A percentile compares a stretch with the other conserved stretches of the same genome.
These are phyloP conservation scores for Platycnemis pennipes DNA, from an alignment of 2,888 invertebrate species.

Conservation along the genomic window DNA sequence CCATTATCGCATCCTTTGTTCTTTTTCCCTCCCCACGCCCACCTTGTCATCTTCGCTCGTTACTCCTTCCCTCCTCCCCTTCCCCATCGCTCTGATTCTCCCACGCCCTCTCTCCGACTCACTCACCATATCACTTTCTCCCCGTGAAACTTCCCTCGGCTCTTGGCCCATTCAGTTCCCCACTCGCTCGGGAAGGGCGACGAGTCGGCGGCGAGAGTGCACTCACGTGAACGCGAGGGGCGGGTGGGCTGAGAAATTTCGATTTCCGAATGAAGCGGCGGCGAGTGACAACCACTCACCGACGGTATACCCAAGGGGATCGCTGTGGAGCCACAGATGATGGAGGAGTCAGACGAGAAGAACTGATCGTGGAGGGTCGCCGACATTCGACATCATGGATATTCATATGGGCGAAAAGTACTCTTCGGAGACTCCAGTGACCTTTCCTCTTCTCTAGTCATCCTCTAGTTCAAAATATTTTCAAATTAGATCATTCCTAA, in stretches of 20 bases:
- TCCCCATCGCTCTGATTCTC: background rate
- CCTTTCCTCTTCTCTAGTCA: no score
- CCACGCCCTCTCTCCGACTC: background rate
- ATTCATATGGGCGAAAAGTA: no score
- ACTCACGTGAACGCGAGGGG: no score
- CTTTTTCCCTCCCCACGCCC: background rate
- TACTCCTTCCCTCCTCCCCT: background rate
- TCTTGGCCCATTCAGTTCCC: background rate
- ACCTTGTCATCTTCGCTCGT: background rate
- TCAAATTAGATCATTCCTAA: no score
- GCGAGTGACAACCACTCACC: no score
- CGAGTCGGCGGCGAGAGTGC: background rate
- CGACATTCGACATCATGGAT: no score
- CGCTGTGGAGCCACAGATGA: background rate
- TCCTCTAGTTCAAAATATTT: no score
- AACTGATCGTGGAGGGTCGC: background rate
- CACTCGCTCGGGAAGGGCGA: background rate
- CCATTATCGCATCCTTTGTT: slow-evolving; percentile 3
- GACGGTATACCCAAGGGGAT: no score
- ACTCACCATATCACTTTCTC: no score
- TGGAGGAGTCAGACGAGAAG: background rate
- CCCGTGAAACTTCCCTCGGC: no score
- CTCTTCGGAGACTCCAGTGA: no score
- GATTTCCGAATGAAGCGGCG: background rate
- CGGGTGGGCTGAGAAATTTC: background rate